Base-by-base conservation (phyloP, 1,140 invertebrate species). In the Parasteatoda tepidariorum region DNA sequence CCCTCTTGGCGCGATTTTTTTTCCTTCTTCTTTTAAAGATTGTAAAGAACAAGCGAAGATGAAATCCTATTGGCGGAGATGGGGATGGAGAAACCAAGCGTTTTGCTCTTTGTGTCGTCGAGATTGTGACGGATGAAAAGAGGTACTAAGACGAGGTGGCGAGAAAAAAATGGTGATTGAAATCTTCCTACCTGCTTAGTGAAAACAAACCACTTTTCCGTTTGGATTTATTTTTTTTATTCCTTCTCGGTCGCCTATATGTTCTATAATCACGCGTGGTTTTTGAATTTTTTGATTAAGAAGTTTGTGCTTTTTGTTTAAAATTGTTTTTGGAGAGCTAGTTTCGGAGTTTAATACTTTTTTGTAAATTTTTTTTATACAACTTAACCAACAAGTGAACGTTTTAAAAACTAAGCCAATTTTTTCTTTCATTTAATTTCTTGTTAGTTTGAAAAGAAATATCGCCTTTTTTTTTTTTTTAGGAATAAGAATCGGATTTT, bases 1-100 rank as follows among this genome's bases (percentile, higher is more conserved):
- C 5, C 41, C 61, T 24, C 34, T 22, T 22, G 22, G 30, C 55
- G 54, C 71, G 38, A 34, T 74, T 74, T 74, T 61, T 61, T 22
- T 48, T 38, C n/a, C 33, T 38, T 48, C 38, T 18, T 18, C 38
- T 18, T 18, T 18, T 18, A 48, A 13, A 9, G 38, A 13, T 48
- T 4, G 9, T 18, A 9, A 48, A 1, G 9, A 9, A 9, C 38
- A 48, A 48, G 38, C n/a, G n/a, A 18, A 48, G 18, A 48, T 48
- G 38, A 48, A 48, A 48, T 48, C 38, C 38, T 48, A 48, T 48
- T 48, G 38, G 57, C 7, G n/a, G 9, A 59, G 57, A 59, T 59
- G 68, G n/a, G 48, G 48, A 31, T n/a, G 24, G 38, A 15, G 41
- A 13, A n/a, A 41, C n/a, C 34, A 24, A 54, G 11, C 48, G 48